A percentile compares a stretch with the other conserved stretches of the same genome.
These are phyloP conservation scores for Lithobates sylvaticus DNA, from an alignment of 2,797 vertebrate genomes.

Conservation along the genomic window DNA sequence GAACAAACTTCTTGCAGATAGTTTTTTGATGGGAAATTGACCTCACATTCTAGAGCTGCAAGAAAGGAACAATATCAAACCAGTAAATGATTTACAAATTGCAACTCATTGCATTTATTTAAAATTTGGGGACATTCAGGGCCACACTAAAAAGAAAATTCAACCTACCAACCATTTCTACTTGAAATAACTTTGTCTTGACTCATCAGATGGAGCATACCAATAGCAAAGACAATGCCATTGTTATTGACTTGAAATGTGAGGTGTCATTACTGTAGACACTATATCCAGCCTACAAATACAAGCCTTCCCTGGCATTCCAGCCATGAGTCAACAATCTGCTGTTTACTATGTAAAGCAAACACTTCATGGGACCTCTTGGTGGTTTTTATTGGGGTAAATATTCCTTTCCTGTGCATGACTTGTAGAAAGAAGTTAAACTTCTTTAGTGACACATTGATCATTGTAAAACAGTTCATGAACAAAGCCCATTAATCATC, in stretches of 20 bases:
- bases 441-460: conserved; percentile 9
- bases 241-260: background rate
- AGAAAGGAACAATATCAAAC: too few relatives aligned
- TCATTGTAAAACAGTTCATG: conserved; percentile 26
- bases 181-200: background rate
- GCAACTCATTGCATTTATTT: too few relatives aligned
- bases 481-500: conserved; percentile 44
- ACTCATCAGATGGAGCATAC: background rate
- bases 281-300: background rate
- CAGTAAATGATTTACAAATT: too few relatives aligned
- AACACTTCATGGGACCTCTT: conserved; percentile 18
- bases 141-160: too few relatives aligned
- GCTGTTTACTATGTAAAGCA: conserved; percentile 23
- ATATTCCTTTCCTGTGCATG: conserved; percentile 44
- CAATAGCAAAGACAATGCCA: background rate
- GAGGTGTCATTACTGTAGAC: conserved; percentile 13
- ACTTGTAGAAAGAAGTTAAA: conserved; percentile 45
- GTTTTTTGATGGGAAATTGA: too few relatives aligned
- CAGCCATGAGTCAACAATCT: conserved; percentile 25
- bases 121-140: too few relatives aligned
- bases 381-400: conserved; percentile 6
- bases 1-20: too few relatives aligned
- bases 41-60: too few relatives aligned
- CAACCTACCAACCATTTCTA: background rate
- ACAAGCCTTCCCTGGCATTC: conserved; percentile 11